Base-by-base conservation (phyloP, 2,888 invertebrate genomes). In the Nomada goodeniana region DNA sequence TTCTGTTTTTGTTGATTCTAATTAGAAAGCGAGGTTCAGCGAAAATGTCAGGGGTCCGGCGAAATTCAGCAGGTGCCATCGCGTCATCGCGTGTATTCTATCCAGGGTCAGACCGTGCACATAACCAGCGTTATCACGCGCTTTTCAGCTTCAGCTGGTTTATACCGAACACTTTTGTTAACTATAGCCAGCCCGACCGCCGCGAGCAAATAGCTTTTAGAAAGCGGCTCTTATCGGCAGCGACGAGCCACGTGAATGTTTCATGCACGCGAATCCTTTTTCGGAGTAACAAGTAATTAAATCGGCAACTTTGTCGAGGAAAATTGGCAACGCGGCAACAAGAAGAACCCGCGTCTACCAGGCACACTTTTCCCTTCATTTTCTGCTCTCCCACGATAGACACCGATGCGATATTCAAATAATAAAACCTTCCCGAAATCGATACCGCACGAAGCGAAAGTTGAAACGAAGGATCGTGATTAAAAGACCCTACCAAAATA, bases 271-370 rank as follows among this genome's bases (percentile, higher is more conserved):
- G 55, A 80, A 80, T 76, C 57, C 75, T 63, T 80, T 60, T 70
- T 59, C 52, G 15, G 44, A 60, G 59, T 50, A 64, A 64, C 68
- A n/a, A 20, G 82, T 80, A 72, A 82, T 82, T 82, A 80, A 82
- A 82, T 80, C 29, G 61, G 23, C 7, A 23, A 50, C 53, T 77
- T 67, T 67, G 76, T 7, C 11, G 47, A 10, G n/a, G 10, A 10
- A 60, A 29, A 60, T 11, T n/a, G 44, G 65, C 3, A 15, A 26
- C 10, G 26, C 7, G 18, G 13, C 10, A 15, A 73, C 23, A 29
- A 57, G 44, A 57, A 47, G 13, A 47, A 47, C 13, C 15, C 47
- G n/a, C 2, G 55, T 44, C 44, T 18, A 36, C 26, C 10, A n/a
- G 42, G 13, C 1, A 2, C 13, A 42, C 42, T 53, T 36, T 42